phyloP scores from a whole-genome alignment of 2,888 invertebrate genomes.

The Rhingia campestris region DNA sequence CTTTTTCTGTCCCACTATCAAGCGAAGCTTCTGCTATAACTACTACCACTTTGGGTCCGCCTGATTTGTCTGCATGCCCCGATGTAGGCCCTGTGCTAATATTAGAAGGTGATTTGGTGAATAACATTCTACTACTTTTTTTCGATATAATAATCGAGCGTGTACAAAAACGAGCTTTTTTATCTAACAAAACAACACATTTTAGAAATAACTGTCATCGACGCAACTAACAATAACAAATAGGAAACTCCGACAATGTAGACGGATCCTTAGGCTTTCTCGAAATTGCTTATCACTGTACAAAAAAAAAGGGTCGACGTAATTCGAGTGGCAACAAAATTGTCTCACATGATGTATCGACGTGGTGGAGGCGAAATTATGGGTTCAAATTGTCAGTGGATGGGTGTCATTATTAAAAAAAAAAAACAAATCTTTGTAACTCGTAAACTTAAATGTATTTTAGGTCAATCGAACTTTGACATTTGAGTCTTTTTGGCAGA shows the following conservation, averaged over 20 bases:
- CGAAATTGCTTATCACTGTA: not conserved
- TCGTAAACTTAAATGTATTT: no score
- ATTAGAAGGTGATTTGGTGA: slow-evolving; percentile 89
- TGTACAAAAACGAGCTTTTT: slow-evolving; percentile 65
- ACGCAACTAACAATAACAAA: slow-evolving; percentile 47
- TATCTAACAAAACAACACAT: slow-evolving; percentile 41
- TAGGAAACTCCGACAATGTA: not conserved
- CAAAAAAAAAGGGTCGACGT: not conserved
- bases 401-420: no score
- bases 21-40: slow-evolving; percentile 78
- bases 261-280: not conserved
- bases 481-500: no score
- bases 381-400: no score
- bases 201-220: slow-evolving; percentile 42
- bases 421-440: no score
- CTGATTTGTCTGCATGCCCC: slow-evolving; percentile 84
- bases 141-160: slow-evolving; percentile 41
- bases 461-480: no score
- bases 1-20: slow-evolving; percentile 59
- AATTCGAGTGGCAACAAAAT: not conserved
- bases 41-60: slow-evolving; percentile 80
- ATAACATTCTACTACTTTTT: slow-evolving; percentile 46
- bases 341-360: not conserved
- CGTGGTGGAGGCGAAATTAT: not conserved
- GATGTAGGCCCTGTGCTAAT: slow-evolving; percentile 90